Evolutionary conservation across 2,797 vertebrate genomes (phyloP), one percentile per base, ranked within the genome.

Genomic region (Karalla daura): DNA sequence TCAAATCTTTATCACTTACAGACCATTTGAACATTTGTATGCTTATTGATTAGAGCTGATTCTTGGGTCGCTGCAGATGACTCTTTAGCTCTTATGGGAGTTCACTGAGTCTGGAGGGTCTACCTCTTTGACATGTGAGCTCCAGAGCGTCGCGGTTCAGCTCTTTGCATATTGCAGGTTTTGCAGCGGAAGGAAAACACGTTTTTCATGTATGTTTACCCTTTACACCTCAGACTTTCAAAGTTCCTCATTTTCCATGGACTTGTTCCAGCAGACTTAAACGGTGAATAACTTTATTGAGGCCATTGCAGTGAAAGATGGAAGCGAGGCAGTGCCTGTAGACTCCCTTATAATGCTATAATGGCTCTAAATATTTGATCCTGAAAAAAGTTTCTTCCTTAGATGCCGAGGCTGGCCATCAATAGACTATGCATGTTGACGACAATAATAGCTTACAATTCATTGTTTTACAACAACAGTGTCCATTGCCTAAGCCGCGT

Each of bases 161-260:
- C 24, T 39, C 59, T 39, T 24, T 64, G 39, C 41, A 30, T 23
- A 41, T 37, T 74, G 51, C 45, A 45, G 17, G 15, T 69, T 67
- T 55, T 60, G 40, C 58, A 63, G 56, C 15, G 53, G 71, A 74
- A 71, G 70, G 74, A 84, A 84, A 81, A 74, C 62, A 71, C 49
- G 30, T 70, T 45, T 61, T 73, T 77, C 54, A 80, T 83, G 61
- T 70, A 45, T 78, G 71, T 85, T 85, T 85, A 78, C 70, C 17
- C 35, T 65, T 30, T 60, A 54, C 60, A 84, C 64, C 63, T 64
- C 56, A 64, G 51, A 55, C 53, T 47, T 76, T 69, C 52, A 74
- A 74, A 75, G 54, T 21, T 67, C 51, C 63, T 51, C 15, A 30
- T 77, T 83, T 85, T 85, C 64, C 69, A 54, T 73, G 69, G 55